Evolutionary conservation across 2,797 vertebrate species (phyloP).

Genomic region (Chromis chromis): DNA sequence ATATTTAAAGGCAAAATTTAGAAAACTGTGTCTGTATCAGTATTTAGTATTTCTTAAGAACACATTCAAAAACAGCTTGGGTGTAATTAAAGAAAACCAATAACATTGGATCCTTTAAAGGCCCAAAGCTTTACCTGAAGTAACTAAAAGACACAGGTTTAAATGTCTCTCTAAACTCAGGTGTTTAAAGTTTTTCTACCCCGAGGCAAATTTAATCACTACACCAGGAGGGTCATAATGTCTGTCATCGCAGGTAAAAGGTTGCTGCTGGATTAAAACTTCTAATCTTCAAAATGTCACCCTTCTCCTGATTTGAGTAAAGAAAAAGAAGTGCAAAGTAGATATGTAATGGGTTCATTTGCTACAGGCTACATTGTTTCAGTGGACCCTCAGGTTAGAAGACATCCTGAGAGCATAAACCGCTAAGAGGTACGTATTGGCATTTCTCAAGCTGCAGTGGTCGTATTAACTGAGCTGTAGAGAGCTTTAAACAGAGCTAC

Average conservation of each 20-base stretch:
- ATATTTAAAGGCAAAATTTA: too few relatives aligned
- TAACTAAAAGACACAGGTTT: constrained; percentile 10
- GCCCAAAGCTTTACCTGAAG: background rate
- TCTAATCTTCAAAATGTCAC: background rate
- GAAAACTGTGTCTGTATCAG: background rate
- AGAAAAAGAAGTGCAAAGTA: background rate
- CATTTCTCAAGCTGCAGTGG: too few relatives aligned
- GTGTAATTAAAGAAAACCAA: constrained; percentile 16
- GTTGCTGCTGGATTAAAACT: background rate
- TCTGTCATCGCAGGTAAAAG: background rate
- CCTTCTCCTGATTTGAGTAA: background rate
- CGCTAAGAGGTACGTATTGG: too few relatives aligned
- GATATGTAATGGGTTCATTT: background rate
- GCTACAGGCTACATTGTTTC: constrained; percentile 1
- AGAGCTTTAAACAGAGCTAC: background rate
- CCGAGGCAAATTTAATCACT: constrained; percentile 16
- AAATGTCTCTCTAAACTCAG: constrained; percentile 22
- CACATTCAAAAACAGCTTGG: background rate
- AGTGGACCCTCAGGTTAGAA: background rate
- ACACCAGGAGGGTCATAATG: constrained; percentile 5
- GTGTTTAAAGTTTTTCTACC: constrained; percentile 22
- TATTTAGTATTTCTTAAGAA: background rate
- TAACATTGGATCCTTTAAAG: constrained; percentile 15
- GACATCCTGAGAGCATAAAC: background rate
- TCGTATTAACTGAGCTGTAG: too few relatives aligned